phyloP scores from a whole-genome alignment of 2,888 invertebrate species.

The Dioctria linearis region DNA sequence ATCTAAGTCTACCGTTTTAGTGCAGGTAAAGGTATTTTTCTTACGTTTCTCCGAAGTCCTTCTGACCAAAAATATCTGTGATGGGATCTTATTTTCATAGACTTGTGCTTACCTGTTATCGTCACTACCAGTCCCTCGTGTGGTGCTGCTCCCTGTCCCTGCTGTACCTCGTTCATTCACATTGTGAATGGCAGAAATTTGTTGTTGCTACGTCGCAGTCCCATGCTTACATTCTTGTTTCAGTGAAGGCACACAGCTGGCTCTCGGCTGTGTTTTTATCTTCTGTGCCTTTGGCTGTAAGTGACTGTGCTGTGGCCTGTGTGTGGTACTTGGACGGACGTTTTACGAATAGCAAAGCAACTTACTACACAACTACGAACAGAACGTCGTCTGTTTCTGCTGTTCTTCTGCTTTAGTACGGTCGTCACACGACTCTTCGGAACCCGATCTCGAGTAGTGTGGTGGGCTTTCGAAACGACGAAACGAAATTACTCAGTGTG shows the following conservation, averaged over 20 bases:
- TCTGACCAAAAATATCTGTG: too few species aligned
- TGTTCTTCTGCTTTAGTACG: not conserved
- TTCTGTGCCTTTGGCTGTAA: not conserved
- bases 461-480: not conserved
- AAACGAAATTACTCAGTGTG: not conserved
- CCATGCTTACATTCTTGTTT: not conserved
- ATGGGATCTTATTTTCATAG: too few species aligned
- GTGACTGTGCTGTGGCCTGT: not conserved
- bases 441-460: too few species aligned
- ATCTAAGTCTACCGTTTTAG: too few species aligned
- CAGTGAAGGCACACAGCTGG: not conserved
- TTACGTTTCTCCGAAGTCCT: too few species aligned
- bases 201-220: not conserved
- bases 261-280: not conserved
- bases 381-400: slow-evolving; percentile 3
- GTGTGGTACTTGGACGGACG: not conserved
- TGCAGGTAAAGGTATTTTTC: too few species aligned
- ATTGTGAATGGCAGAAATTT: too few species aligned
- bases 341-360: not conserved
- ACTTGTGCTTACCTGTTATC: too few species aligned
- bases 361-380: not conserved
- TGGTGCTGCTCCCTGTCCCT: not conserved
- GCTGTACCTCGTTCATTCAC: not conserved
- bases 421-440: too few species aligned
- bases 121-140: too few species aligned